phyloP scores from a whole-genome alignment of 2,797 vertebrate genomes.

The Catharus ustulatus region DNA sequence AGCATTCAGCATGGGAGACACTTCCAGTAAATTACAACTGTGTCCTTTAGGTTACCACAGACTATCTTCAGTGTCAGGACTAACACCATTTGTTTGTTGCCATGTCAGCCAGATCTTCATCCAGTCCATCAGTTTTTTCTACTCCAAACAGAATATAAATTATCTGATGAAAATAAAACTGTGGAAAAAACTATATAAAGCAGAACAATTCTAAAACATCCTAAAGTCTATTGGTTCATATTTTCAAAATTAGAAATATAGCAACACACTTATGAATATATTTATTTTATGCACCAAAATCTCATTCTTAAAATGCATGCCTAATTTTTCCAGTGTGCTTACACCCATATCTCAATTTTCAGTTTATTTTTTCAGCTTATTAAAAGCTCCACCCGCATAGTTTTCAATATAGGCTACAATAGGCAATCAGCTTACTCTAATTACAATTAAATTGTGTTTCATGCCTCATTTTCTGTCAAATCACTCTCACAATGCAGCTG shows the following conservation, averaged over 20 bases:
- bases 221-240: not conserved
- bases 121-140: constrained; percentile 78
- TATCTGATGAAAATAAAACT: not conserved
- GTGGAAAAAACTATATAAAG: not conserved
- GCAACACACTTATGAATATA: not conserved
- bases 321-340: not conserved
- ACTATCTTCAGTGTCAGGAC: not conserved
- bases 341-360: not conserved
- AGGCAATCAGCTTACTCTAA: not conserved
- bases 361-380: not conserved
- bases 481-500: not conserved
- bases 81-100: not conserved
- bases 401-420: not conserved
- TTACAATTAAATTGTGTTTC: not conserved
- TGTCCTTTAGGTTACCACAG: not conserved
- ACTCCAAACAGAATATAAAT: constrained; percentile 70
- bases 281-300: not conserved
- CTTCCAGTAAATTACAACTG: not conserved
- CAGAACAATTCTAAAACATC: not conserved
- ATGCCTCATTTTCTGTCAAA: not conserved
- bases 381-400: not conserved
- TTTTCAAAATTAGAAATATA: not conserved
- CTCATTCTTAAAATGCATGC: not conserved
- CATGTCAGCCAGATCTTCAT: constrained; percentile 84
- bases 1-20: not conserved